These are phyloP conservation scores for Dermatemys mawii DNA, from an alignment of 2,113 vertebrate species.

Conservation along the genomic window DNA sequence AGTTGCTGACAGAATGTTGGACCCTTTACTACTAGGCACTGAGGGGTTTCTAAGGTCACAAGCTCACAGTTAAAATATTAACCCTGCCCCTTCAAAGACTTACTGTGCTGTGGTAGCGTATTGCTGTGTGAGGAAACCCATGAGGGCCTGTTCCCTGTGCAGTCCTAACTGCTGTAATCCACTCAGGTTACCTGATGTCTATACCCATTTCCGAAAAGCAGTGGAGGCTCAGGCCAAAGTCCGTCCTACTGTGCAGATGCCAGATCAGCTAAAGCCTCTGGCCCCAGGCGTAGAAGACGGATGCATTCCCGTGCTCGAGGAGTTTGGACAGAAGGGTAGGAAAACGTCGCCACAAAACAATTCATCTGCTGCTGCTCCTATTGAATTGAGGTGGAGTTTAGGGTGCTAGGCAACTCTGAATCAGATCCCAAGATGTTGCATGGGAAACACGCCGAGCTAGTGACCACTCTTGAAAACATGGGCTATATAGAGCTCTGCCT, in stretches of 20 bases:
- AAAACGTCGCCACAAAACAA: background rate
- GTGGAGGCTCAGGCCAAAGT: constrained; percentile 77
- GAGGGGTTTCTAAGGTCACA: background rate
- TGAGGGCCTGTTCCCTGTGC: fast-evolving
- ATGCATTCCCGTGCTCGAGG: constrained; percentile 74
- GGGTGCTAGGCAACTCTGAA: background rate
- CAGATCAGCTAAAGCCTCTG: constrained; percentile 76
- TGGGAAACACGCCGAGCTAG: background rate
- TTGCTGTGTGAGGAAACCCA: background rate
- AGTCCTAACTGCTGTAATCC: background rate
- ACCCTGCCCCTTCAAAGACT: background rate
- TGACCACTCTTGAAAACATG: background rate
- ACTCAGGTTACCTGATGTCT: constrained; percentile 84
- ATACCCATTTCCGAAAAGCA: constrained; percentile 84
- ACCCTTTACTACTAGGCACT: background rate
- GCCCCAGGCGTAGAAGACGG: constrained; percentile 81
- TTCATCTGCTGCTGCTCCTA: background rate
- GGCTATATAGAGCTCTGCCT: background rate
- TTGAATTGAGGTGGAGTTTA: background rate
- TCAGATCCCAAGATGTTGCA: background rate
- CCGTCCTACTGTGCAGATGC: constrained; percentile 65
- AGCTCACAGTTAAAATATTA: background rate
- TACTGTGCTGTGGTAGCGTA: background rate
- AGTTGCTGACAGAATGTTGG: background rate
- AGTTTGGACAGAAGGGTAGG: constrained; percentile 80